Percentiles rank a stretch among this genome's conserved stretches.
Evolutionary conservation across 2,888 invertebrate species (phyloP).

Genomic region (Microplitis manilae): DNA sequence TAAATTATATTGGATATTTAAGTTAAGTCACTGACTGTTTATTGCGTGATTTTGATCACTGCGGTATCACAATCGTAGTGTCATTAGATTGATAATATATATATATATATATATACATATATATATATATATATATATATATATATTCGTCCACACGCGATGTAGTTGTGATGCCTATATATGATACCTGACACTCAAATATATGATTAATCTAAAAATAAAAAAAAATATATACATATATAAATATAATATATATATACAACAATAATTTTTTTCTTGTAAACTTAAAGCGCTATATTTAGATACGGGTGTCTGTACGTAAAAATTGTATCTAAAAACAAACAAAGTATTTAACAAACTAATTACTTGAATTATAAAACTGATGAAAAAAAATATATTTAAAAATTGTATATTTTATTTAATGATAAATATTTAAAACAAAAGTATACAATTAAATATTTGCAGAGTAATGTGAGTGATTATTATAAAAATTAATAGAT

Average conservation of each 20-base stretch:
- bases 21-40: not conserved
- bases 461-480: slow-evolving; percentile 3
- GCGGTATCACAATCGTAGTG: not conserved
- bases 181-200: slow-evolving; percentile 11
- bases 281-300: slow-evolving; percentile 14
- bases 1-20: not conserved
- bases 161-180: slow-evolving; percentile 23
- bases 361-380: not conserved
- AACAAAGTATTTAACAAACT: not conserved
- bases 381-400: not conserved
- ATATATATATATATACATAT: too few relatives aligned
- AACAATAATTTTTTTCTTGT: slow-evolving; percentile 3
- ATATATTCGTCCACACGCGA: slow-evolving; percentile 13
- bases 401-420: not conserved
- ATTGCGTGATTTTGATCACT: not conserved
- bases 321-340: slow-evolving; percentile 11
- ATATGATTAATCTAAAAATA: not conserved
- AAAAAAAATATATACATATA: not conserved
- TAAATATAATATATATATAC: slow-evolving; percentile 6
- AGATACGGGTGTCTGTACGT: slow-evolving; percentile 14
- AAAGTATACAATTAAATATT: not conserved
- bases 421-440: not conserved
- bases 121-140: not conserved
- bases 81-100: not conserved
- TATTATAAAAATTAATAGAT: not conserved